Conservation (phyloP, 1,140 invertebrate genomes). For the Calosoma granatense region DNA sequence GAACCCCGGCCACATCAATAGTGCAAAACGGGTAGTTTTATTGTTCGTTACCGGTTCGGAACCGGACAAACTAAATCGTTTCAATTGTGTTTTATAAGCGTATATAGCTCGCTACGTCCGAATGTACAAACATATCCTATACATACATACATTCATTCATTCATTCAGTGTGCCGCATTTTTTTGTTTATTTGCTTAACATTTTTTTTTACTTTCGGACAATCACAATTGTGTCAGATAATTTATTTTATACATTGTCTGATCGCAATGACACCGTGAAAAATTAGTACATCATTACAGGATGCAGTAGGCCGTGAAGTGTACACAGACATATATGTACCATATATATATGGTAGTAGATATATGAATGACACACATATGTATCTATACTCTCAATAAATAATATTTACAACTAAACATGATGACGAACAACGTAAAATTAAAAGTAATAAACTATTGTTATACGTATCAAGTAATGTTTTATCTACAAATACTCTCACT, state of each 20-base stretch:
- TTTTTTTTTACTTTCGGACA: not conserved
- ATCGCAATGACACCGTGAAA: slow-evolving; percentile 7
- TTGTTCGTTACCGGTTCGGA: slow-evolving; percentile 6
- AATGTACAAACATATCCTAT: not conserved
- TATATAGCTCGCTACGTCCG: not conserved
- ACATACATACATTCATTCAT: no score
- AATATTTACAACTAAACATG: no score
- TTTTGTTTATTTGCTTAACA: slow-evolving; percentile 2
- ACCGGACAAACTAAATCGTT: not conserved
- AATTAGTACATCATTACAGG: not conserved
- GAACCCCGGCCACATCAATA: not conserved
- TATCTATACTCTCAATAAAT: no score
- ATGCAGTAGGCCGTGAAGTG: slow-evolving; percentile 1
- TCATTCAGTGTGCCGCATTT: no score
- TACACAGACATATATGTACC: not conserved
- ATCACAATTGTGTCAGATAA: slow-evolving; percentile 4
- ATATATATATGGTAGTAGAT: no score
- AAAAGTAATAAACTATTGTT: no score
- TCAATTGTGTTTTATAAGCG: not conserved
- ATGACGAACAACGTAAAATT: no score
- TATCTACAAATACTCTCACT: not conserved
- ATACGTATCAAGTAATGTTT: not conserved
- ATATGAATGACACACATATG: no score
- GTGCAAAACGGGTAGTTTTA: slow-evolving; percentile 8
- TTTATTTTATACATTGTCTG: slow-evolving; percentile 3